Evolutionary conservation across 2,888 invertebrate genomes (phyloP).

Genomic region (Alviniconcha strummeri): DNA sequence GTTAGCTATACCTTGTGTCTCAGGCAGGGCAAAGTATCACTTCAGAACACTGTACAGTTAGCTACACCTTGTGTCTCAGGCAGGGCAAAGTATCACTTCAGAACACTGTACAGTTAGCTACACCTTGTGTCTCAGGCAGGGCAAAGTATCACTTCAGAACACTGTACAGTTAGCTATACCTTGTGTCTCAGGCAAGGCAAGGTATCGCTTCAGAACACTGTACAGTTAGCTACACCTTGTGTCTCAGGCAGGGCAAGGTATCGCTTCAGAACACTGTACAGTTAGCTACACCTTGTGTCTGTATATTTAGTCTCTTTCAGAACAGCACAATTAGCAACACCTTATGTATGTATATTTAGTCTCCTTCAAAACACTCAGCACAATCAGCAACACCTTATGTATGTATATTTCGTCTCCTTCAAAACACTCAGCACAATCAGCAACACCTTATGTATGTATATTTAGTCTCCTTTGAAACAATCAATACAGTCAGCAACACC

Average conservation of each 20-base stretch:
- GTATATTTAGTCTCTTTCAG: constrained; percentile 77
- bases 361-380: background rate
- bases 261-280: background rate
- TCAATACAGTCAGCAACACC: too few species aligned
- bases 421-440: too few species aligned
- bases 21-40: constrained; percentile 88
- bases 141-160: constrained; percentile 78
- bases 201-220: constrained; percentile 75
- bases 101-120: too few species aligned
- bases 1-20: too few species aligned
- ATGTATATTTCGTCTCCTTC: background rate
- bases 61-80: constrained; percentile 91
- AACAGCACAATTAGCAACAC: too few species aligned
- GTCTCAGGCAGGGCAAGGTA: constrained; percentile 92
- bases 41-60: background rate
- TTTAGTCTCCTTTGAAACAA: background rate
- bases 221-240: too few species aligned
- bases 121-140: constrained; percentile 93
- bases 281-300: too few species aligned
- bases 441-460: too few species aligned
- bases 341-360: background rate
- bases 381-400: too few species aligned
- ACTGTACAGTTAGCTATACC: too few species aligned
- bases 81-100: constrained; percentile 84
- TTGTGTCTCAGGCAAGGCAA: constrained; percentile 93